Evolutionary conservation across 30 jellyfish, hydroid and myxozoan genomes (phyloP).

Genomic region (Hydractinia echinata): DNA sequence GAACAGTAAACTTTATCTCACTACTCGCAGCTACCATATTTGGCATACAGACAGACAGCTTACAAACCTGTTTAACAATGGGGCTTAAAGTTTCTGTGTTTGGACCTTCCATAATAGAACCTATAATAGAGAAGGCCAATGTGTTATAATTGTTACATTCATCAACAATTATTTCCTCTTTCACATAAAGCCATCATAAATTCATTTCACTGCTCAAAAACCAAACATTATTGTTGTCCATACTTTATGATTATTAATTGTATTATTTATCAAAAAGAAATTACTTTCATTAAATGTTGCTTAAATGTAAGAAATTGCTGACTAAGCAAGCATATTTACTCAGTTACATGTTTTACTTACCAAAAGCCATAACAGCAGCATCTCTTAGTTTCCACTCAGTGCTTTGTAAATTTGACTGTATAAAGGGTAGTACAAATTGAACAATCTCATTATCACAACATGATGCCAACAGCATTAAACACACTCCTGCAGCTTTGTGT

Average conservation of each 20-base stretch:
- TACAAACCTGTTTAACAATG: background rate
- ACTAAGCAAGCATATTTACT: no score
- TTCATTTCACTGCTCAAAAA: no score
- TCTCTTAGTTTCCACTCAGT: slow-evolving; percentile 79
- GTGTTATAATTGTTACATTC: no score
- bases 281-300: no score
- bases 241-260: no score
- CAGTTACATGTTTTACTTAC: slow-evolving; percentile 31
- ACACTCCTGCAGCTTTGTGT: slow-evolving; percentile 96
- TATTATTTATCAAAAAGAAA: no score
- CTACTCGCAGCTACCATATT: background rate
- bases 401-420: slow-evolving; percentile 46
- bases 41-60: background rate
- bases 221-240: no score
- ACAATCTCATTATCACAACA: slow-evolving; percentile 79
- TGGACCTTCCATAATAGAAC: slow-evolving; percentile 90
- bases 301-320: no score
- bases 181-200: no score
- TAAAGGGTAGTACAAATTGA: slow-evolving; percentile 79
- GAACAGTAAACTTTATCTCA: background rate
- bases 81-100: slow-evolving; percentile 70
- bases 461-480: slow-evolving; percentile 87
- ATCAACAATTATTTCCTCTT: no score
- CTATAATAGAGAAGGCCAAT: slow-evolving; percentile 21
- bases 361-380: slow-evolving; percentile 98